A percentile compares a stretch with the other conserved stretches of the same genome.
phyloP scores from a whole-genome alignment of 2,888 invertebrate genomes.

The Clistopyga incitator region DNA sequence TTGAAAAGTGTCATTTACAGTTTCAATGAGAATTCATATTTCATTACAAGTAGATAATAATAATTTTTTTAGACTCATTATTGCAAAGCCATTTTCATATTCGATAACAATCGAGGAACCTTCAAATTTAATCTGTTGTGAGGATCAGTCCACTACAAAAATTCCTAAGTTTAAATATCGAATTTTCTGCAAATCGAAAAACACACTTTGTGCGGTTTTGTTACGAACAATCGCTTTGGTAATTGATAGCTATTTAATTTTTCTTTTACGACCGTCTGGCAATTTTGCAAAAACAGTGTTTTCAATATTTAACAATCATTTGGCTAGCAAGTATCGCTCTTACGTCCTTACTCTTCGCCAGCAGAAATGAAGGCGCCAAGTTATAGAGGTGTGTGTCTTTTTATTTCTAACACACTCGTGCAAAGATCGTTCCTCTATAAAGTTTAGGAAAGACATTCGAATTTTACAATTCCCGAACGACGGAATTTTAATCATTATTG shows the following conservation, averaged over 20 bases:
- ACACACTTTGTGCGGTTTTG: neutral
- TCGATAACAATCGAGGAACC: neutral
- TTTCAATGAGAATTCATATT: no score
- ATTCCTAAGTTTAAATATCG: neutral
- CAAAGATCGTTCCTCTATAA: slow-evolving; percentile 24
- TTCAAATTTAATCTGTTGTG: neutral
- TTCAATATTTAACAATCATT: slow-evolving; percentile 7
- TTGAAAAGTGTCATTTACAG: no score
- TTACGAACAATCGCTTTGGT: neutral
- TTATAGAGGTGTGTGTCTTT: neutral
- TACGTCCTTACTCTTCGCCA: neutral
- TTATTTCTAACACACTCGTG: neutral
- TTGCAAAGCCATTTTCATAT: neutral
- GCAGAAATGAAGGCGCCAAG: neutral
- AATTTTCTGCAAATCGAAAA: neutral
- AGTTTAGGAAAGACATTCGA: slow-evolving; percentile 35
- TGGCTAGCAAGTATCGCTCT: slow-evolving; percentile 25
- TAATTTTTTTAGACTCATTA: neutral
- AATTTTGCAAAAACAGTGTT: slow-evolving; percentile 3
- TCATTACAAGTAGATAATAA: neutral
- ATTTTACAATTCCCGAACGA: slow-evolving; percentile 31
- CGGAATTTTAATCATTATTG: slow-evolving; percentile 32
- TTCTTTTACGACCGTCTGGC: neutral
- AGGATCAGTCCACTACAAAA: neutral
- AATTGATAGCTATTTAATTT: no score